phyloP scores from a whole-genome alignment of 2,888 invertebrate species.

The Toxonevra muliebris region DNA sequence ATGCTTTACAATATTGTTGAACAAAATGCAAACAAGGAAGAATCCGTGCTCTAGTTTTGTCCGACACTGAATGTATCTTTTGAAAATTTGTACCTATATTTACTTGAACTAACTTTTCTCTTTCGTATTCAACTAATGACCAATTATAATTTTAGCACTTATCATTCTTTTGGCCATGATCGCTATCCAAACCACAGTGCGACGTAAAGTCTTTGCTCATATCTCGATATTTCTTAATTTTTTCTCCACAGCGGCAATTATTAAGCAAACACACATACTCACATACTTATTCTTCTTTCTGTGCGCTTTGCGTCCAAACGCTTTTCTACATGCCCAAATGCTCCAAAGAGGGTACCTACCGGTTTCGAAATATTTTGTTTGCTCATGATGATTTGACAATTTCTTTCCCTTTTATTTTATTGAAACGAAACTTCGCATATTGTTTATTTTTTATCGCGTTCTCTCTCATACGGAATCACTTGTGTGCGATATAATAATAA shows the following conservation, averaged over 20 bases:
- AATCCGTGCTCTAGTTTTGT: no score
- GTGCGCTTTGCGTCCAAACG: background rate
- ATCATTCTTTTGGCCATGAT: background rate
- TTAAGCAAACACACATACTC: background rate
- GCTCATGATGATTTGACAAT: constrained; percentile 36
- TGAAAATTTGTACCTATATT: no score
- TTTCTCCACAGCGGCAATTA: background rate
- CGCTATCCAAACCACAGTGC: background rate
- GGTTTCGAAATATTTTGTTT: constrained; percentile 17
- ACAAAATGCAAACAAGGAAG: no score
- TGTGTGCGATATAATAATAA: constrained; percentile 12
- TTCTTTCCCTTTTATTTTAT: constrained; percentile 13
- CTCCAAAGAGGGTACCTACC: background rate
- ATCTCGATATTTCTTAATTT: background rate
- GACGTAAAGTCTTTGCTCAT: background rate
- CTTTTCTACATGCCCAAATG: constrained; percentile 5
- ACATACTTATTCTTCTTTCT: background rate
- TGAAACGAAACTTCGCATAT: constrained; percentile 17
- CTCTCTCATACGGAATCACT: constrained; percentile 1
- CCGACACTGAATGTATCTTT: no score
- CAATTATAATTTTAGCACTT: no score
- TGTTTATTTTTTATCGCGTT: constrained; percentile 10
- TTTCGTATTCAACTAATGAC: no score
- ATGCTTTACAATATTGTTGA: no score
- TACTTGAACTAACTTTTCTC: no score